These are phyloP conservation scores for Trematocara stigmaticum DNA, from an alignment of 2,113 vertebrate genomes.

Conservation along the genomic window DNA sequence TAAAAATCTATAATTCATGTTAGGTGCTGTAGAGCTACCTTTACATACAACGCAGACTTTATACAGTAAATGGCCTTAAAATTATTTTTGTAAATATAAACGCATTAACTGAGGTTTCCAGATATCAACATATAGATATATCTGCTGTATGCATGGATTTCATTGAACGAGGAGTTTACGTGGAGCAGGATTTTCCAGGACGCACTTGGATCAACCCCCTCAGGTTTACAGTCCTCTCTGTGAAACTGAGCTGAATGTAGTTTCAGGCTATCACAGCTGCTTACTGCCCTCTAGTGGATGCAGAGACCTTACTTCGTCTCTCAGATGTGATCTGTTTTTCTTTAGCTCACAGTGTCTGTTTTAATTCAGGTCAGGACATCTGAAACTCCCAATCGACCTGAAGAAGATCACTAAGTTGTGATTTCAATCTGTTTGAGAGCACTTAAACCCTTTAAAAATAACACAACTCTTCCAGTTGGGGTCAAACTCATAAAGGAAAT, in stretches of 20 bases:
- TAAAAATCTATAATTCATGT: not conserved
- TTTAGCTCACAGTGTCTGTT: not conserved
- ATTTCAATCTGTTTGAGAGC: not conserved
- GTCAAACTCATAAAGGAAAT: not conserved
- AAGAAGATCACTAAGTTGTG: not conserved
- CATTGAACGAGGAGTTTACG: not conserved
- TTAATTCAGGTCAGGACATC: not conserved
- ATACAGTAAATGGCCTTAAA: not conserved
- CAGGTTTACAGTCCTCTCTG: not conserved
- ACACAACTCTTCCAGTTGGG: not conserved
- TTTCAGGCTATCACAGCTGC: not conserved
- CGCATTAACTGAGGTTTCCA: not conserved
- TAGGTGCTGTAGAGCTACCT: not conserved
- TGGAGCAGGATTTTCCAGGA: not conserved
- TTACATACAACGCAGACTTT: not conserved
- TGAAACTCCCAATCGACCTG: not conserved
- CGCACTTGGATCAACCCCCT: not conserved
- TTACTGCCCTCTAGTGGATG: conserved; percentile 60
- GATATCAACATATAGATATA: not conserved
- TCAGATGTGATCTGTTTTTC: not conserved
- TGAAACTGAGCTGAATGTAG: not conserved
- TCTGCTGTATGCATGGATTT: not conserved
- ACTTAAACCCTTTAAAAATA: not conserved
- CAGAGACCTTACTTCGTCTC: not conserved
- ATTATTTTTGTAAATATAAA: not conserved